Base-by-base conservation (phyloP, 1,140 invertebrate genomes). In the Drosophila littoralis region DNA sequence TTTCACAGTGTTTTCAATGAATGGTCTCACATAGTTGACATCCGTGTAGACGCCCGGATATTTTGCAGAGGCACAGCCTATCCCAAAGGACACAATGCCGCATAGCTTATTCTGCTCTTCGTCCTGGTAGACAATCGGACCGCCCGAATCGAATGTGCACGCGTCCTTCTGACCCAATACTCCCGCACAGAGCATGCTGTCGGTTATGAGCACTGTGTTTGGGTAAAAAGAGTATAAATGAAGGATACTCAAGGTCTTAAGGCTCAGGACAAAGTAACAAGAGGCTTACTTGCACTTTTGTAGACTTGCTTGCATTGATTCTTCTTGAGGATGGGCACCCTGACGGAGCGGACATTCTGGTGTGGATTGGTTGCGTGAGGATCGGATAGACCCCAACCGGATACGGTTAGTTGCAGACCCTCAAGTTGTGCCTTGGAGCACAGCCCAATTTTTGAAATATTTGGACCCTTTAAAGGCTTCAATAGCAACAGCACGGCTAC, bases 1-100 rank as follows among this genome's bases (percentile, higher is more conserved):
- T 28, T 32, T 33, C 13, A 84, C 67, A 36, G 46, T 28, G 0
- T 33, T 7, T 8, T 64, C 28, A 9, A 91, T 88, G 7, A 91
- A 91, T 9, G 75, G 75, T 17, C 69, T n/a, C 93, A 93, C 72
- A 43, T 67, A 77, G 42, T 45, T 36, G 4, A 91, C 43, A 46
- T 79, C 80, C 7, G 90, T 91, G 15, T 91, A 91, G 17, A 91
- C 85, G 9, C 90, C 90, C 0, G 90, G 79, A 71, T 42, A 88
- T 13, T 61, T 77, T 6, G 9, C 8, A 36, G 75, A 77, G 22
- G 84, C 90, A 54, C 90, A 91, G 13, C 90, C 63, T 10, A 86
- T 61, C 15, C 89, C 89, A 54, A 77, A 91, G 1, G 89, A 91
- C 4, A 91, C 83, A 15, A 91, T 78, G 28, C 89, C 89, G 12